These are phyloP conservation scores for Eupithecia tripunctaria DNA, from an alignment of 2,888 invertebrate species.

Conservation along the genomic window DNA sequence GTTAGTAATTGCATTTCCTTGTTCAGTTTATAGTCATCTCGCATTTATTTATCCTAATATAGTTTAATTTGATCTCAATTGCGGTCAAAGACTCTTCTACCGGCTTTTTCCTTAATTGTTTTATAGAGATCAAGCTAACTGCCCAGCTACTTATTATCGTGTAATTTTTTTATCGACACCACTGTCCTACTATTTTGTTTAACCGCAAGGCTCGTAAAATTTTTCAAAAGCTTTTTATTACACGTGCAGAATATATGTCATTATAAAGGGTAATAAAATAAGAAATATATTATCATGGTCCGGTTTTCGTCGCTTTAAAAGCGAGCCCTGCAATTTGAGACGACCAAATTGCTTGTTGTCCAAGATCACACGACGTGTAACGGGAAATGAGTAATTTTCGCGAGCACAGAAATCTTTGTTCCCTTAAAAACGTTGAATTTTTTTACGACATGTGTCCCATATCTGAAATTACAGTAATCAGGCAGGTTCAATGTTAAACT, in stretches of 20 bases:
- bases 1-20: constrained; percentile 79
- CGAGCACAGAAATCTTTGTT: constrained; percentile 25
- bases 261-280: constrained; percentile 49
- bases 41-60: constrained; percentile 41
- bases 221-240: constrained; percentile 23
- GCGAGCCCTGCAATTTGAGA: constrained; percentile 40
- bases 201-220: neutral
- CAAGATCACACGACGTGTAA: constrained; percentile 44
- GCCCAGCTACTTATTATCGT: neutral
- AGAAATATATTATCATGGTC: constrained; percentile 45
- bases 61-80: constrained; percentile 45
- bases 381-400: constrained; percentile 46
- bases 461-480: constrained; percentile 18
- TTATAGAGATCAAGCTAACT: neutral
- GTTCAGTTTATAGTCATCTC: constrained; percentile 40
- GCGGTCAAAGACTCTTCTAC: constrained; percentile 36
- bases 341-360: constrained; percentile 43
- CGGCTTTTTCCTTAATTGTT: constrained; percentile 6
- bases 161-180: neutral
- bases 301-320: constrained; percentile 44
- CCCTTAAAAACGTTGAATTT: constrained; percentile 11
- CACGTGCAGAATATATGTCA: constrained; percentile 44
- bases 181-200: constrained; percentile 3
- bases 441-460: constrained; percentile 11
- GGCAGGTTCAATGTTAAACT: constrained; percentile 10